Percentiles rank a stretch among this genome's conserved stretches.
These are phyloP conservation scores for Hypothenemus hampei DNA, from an alignment of 1,140 invertebrate species.

Conservation along the genomic window DNA sequence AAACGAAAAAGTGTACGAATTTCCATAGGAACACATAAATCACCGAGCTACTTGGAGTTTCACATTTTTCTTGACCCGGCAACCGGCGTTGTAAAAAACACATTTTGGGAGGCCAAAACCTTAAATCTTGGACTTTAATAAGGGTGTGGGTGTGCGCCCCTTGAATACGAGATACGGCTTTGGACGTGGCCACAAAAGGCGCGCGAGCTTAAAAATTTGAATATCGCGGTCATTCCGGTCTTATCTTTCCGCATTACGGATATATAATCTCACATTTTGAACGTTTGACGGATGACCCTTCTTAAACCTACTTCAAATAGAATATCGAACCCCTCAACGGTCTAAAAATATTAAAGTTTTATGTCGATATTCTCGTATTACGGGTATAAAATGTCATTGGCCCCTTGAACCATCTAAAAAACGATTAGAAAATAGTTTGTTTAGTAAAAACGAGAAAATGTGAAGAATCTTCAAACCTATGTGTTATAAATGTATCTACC, in stretches of 20 bases:
- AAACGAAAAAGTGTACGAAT: too few species aligned
- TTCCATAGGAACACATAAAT: too few species aligned
- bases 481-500: too few species aligned
- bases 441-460: too few species aligned
- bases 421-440: too few species aligned
- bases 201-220: slow-evolving; percentile 46
- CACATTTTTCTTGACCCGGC: slow-evolving; percentile 15
- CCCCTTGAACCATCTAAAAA: too few species aligned
- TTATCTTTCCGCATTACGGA: slow-evolving; percentile 44
- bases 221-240: slow-evolving; percentile 46
- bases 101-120: slow-evolving; percentile 15
- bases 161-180: slow-evolving; percentile 40
- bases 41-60: not conserved
- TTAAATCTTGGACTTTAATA: slow-evolving; percentile 29
- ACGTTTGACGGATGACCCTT: slow-evolving; percentile 40
- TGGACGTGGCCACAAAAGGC: slow-evolving; percentile 42
- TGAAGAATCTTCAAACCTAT: too few species aligned
- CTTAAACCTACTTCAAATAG: slow-evolving; percentile 22
- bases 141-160: slow-evolving; percentile 34
- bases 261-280: slow-evolving; percentile 40
- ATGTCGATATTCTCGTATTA: too few species aligned
- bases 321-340: not conserved
- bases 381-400: too few species aligned
- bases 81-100: slow-evolving; percentile 8
- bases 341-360: slow-evolving; percentile 2